Evolutionary conservation across 2,888 invertebrate species (phyloP).

Genomic region (Xanthostigma xanthostigma): DNA sequence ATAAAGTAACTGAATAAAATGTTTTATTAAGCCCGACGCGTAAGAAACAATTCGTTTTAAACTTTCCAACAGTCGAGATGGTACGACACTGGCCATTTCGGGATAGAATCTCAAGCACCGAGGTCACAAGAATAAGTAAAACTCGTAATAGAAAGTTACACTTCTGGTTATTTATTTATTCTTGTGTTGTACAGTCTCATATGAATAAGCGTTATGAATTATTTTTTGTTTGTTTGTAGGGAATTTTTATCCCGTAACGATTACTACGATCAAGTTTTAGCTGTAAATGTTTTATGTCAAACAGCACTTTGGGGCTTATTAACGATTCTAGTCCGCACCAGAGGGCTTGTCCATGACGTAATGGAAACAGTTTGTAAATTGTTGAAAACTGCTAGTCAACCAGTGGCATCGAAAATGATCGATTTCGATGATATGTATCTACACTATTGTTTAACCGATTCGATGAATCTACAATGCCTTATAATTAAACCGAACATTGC

Average conservation of each 20-base stretch:
- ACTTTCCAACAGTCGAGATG: too few relatives aligned
- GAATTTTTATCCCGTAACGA: slow-evolving; percentile 43
- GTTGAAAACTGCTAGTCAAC: slow-evolving; percentile 25
- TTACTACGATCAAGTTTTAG: slow-evolving; percentile 46
- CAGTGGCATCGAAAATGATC: slow-evolving; percentile 14
- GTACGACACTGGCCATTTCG: too few relatives aligned
- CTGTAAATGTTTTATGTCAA: slow-evolving; percentile 45
- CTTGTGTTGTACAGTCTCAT: too few relatives aligned
- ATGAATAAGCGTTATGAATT: too few relatives aligned
- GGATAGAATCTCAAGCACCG: too few relatives aligned
- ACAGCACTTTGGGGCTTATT: slow-evolving; percentile 45
- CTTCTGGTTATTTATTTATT: too few relatives aligned
- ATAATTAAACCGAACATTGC: slow-evolving; percentile 18
- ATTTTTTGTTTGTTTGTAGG: slow-evolving; percentile 22
- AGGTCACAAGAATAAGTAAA: too few relatives aligned
- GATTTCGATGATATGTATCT: slow-evolving; percentile 7
- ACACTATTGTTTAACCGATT: slow-evolving; percentile 9
- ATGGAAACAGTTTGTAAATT: slow-evolving; percentile 38
- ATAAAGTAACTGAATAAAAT: too few relatives aligned
- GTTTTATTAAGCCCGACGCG: too few relatives aligned
- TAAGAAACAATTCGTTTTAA: too few relatives aligned
- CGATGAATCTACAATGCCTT: slow-evolving; percentile 10
- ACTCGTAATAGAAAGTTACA: too few relatives aligned
- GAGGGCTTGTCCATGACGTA: slow-evolving; percentile 40
- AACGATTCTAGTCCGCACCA: slow-evolving; percentile 29